Conservation (phyloP, 1,140 invertebrate genomes). For the Psix sp. region DNA sequence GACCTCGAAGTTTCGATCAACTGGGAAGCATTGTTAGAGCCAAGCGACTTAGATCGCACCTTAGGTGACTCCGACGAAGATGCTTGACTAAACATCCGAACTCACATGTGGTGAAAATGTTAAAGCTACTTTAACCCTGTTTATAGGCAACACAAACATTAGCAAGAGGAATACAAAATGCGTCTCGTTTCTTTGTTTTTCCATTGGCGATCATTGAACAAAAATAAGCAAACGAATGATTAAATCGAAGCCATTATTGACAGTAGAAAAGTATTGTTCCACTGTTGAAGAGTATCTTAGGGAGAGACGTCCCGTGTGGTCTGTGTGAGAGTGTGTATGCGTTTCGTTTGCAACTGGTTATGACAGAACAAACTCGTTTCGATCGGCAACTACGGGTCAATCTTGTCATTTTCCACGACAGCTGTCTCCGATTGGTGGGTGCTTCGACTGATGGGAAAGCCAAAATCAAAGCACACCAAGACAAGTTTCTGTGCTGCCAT, state of each 20-base stretch:
- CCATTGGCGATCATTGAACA: slow-evolving; percentile 5
- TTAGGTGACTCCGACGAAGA: slow-evolving; percentile 31
- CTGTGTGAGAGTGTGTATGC: slow-evolving; percentile 1
- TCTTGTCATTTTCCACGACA: slow-evolving; percentile 73
- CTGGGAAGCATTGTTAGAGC: slow-evolving; percentile 9
- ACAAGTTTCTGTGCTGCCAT: slow-evolving; percentile 35
- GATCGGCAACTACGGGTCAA: slow-evolving; percentile 71
- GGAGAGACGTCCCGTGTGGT: too few relatives aligned
- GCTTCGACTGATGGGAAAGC: slow-evolving; percentile 1
- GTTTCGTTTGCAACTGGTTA: slow-evolving; percentile 25
- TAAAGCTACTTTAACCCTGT: too few relatives aligned
- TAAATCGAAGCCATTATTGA: slow-evolving; percentile 22
- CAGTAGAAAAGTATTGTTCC: slow-evolving; percentile 56
- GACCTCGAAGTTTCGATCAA: slow-evolving; percentile 21
- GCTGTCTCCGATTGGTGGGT: slow-evolving; percentile 35
- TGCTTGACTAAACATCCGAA: slow-evolving; percentile 5
- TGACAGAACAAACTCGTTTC: slow-evolving; percentile 26
- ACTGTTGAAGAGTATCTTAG: slow-evolving; percentile 55
- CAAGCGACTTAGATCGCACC: slow-evolving; percentile 14
- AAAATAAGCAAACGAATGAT: slow-evolving; percentile 4
- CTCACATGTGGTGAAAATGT: slow-evolving; percentile 24
- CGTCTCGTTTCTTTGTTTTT: slow-evolving; percentile 46
- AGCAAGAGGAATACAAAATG: not conserved
- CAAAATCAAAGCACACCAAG: slow-evolving; percentile 1
- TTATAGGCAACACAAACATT: not conserved